phyloP scores from a whole-genome alignment of 2,888 invertebrate species.

The Drosophila melanosoma region DNA sequence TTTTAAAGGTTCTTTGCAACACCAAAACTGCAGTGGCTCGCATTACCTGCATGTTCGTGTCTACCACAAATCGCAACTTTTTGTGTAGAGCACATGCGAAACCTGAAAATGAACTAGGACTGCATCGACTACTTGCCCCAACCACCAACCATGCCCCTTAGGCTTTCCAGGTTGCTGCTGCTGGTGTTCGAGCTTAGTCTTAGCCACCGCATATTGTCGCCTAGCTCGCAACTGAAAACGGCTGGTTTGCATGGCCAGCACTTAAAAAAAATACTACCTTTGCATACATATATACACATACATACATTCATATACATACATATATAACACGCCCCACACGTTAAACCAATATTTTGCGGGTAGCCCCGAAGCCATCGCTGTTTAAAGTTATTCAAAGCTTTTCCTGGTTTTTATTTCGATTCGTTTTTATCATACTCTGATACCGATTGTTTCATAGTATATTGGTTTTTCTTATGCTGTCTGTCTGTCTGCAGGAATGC shows the following conservation, averaged over 20 bases:
- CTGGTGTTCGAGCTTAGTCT: conserved; percentile 46
- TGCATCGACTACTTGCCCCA: conserved; percentile 37
- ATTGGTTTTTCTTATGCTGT: not conserved
- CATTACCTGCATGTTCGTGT: conserved; percentile 50
- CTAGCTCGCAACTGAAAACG: conserved; percentile 34
- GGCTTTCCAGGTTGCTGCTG: not conserved
- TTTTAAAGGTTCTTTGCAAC: conserved; percentile 26
- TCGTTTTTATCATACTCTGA: not conserved
- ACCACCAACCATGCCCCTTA: not conserved
- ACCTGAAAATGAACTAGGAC: conserved; percentile 74
- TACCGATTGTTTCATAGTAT: not conserved
- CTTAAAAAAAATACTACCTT: conserved; percentile 6
- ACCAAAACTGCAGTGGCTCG: conserved; percentile 11
- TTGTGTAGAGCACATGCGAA: conserved; percentile 54
- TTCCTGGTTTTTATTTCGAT: conserved; percentile 34
- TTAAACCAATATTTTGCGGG: conserved; percentile 77
- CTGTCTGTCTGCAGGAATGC: not conserved
- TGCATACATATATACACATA: conserved; percentile 7
- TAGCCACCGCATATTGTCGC: conserved; percentile 63
- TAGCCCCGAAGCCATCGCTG: conserved; percentile 44
- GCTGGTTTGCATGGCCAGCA: conserved; percentile 52
- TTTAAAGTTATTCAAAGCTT: conserved; percentile 76
- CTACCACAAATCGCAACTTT: conserved; percentile 40
- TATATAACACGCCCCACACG: conserved; percentile 59
- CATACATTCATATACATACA: not conserved